Base-by-base conservation (phyloP, 37 sponge, comb jelly and placozoan genomes). In the Chondrosia reniformis region DNA sequence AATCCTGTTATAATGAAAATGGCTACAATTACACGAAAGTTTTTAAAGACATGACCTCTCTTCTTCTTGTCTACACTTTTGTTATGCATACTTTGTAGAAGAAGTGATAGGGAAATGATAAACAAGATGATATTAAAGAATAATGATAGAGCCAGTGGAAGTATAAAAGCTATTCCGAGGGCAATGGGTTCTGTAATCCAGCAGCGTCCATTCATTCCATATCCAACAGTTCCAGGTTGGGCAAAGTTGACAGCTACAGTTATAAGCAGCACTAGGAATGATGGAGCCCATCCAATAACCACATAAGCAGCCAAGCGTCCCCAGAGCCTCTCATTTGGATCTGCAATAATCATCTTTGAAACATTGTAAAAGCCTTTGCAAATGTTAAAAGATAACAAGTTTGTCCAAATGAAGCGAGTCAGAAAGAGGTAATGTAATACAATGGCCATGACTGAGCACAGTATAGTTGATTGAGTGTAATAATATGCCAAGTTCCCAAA, bases 121-220 rank as follows among this genome's bases (percentile, higher is more conserved):
- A 86, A 75, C 32, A 28, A 22, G 19, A 21, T 43, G 2, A 41
- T 17, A 65, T 79, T 85, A 76, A 74, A 66, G 30, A 63, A 22
- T 6, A 86, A n/a, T 13, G 61, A 61, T 0, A 81, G 25, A 3
- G 27, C 22, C 0, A 81, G 28, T 21, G 82, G 87, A 17, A 65
- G 54, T 9, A 81, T 13, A 43, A 86, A 86, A 13, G 72, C 77
- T 17, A 81, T 71, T 28, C 77, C 72, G 72, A 55, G 34, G 8
- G 87, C 62, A 4, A 38, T 28, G 9, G n/a, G 28, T 43, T 81
- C 71, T 39, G 76, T 86, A 1, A 86, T 86, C 87, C 87, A 86
- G 37, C 83, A 81, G 3, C 61, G 25, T 24, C 81, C 76, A 13
- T 63, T n/a, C 4, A 80, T 64, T 27, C 80, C 85, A 61, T 84